A percentile compares a stretch with the other conserved stretches of the same genome.
Conservation (phyloP, 1,140 invertebrate genomes). For the Amyelois transitella region DNA sequence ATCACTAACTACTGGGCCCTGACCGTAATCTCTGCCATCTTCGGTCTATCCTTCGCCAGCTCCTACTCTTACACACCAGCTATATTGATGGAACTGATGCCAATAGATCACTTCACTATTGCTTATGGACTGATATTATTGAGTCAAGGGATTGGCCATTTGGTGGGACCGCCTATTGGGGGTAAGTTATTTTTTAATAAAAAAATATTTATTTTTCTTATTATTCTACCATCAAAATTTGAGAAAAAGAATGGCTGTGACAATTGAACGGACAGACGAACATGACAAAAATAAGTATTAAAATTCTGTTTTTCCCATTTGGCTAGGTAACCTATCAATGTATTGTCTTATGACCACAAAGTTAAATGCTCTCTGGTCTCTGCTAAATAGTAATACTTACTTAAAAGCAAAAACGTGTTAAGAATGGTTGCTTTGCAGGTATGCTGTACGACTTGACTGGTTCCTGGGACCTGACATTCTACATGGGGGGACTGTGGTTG, state of each 20-base stretch:
- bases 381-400: too few species aligned
- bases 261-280: too few species aligned
- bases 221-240: too few species aligned
- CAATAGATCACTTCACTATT: slow-evolving; percentile 82
- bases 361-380: too few species aligned
- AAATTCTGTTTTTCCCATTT: too few species aligned
- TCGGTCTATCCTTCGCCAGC: slow-evolving; percentile 89
- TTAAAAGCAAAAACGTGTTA: too few species aligned
- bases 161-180: slow-evolving; percentile 77
- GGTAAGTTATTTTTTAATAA: slow-evolving; percentile 65
- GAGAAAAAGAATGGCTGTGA: too few species aligned
- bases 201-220: too few species aligned
- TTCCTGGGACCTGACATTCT: slow-evolving; percentile 83
- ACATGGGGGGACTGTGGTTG: slow-evolving; percentile 84
- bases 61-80: slow-evolving; percentile 90
- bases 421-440: too few species aligned
- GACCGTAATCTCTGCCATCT: slow-evolving; percentile 76
- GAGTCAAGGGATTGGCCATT: slow-evolving; percentile 85
- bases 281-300: too few species aligned
- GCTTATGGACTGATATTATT: slow-evolving; percentile 91
- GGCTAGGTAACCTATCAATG: too few species aligned
- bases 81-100: slow-evolving; percentile 80
- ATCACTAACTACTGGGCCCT: slow-evolving; percentile 76
- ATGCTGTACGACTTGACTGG: slow-evolving; percentile 81
- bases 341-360: too few species aligned